Evolutionary conservation across 1,140 invertebrate genomes (phyloP).

Genomic region (Drosophila ogumai): DNA sequence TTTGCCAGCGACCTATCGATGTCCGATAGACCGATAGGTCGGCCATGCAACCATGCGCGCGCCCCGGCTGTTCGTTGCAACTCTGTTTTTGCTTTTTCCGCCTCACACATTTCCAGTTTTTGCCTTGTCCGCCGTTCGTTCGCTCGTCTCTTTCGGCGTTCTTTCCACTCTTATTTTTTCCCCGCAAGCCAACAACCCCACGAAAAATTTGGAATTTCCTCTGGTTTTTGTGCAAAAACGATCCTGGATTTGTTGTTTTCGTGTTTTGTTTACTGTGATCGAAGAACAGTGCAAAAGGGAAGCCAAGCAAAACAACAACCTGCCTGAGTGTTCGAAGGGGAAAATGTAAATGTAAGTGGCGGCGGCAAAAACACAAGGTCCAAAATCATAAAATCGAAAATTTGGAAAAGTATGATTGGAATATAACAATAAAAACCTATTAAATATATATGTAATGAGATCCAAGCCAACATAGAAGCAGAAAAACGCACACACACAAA

Average conservation of each 20-base stretch:
- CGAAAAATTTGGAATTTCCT: conserved; percentile 57
- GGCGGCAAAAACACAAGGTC: conserved; percentile 8
- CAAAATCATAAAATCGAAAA: conserved; percentile 1
- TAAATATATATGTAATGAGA: conserved; percentile 27
- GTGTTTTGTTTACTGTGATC: conserved; percentile 36
- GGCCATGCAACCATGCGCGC: conserved; percentile 60
- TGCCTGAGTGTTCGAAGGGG: conserved; percentile 27
- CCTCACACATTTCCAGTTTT: conserved; percentile 81
- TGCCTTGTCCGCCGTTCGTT: conserved; percentile 70
- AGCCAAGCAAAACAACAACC: conserved; percentile 43
- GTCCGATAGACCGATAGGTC: conserved; percentile 32
- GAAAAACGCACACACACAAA: conserved; percentile 48
- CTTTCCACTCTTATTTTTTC: conserved; percentile 66
- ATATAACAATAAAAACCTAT: neutral
- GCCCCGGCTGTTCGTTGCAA: conserved; percentile 67
- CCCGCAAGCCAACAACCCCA: conserved; percentile 36
- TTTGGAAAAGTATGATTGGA: conserved; percentile 6
- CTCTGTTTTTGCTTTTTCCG: conserved; percentile 81
- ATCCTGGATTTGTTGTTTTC: conserved; percentile 20
- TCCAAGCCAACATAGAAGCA: conserved; percentile 38
- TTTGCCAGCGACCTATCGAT: conserved; percentile 41
- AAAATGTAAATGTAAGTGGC: conserved; percentile 51
- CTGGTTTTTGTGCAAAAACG: conserved; percentile 20
- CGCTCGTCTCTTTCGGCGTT: conserved; percentile 69
- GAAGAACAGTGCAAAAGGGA: conserved; percentile 14